A percentile compares a stretch with the other conserved stretches of the same genome.
Conservation (phyloP, 2,888 invertebrate species). For the Hydrotaea diabolus region DNA sequence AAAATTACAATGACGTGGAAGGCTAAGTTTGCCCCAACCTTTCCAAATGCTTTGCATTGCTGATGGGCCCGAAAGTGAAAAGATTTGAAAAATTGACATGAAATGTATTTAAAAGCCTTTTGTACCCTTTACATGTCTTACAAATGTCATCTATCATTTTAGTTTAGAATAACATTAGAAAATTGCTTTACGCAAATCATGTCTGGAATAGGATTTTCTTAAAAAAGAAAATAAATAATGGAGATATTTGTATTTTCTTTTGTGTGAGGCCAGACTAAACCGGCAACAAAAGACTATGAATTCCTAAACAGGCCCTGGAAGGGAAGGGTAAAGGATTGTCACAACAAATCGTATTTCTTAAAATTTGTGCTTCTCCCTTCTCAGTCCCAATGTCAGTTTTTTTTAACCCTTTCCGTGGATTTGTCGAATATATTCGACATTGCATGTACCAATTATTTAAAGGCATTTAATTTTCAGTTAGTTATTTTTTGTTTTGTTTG, state of each 20-base stretch:
- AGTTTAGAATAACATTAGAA: slow-evolving; percentile 9
- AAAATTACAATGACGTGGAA: not conserved
- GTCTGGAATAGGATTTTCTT: not conserved
- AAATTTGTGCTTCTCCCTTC: too few species aligned
- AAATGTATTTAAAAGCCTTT: slow-evolving; percentile 10
- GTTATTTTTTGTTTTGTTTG: too few species aligned
- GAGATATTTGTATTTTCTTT: slow-evolving; percentile 17
- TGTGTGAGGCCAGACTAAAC: not conserved
- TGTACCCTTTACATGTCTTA: not conserved
- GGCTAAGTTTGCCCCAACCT: too few species aligned
- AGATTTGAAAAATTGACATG: slow-evolving; percentile 9
- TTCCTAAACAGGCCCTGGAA: not conserved
- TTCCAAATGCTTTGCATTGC: not conserved
- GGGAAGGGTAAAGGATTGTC: not conserved
- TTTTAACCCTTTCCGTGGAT: too few species aligned
- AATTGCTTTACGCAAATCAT: slow-evolving; percentile 30
- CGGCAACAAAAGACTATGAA: not conserved
- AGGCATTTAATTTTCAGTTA: too few species aligned
- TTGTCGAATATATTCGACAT: too few species aligned
- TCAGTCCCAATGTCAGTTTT: too few species aligned
- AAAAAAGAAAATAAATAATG: not conserved
- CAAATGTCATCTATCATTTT: slow-evolving; percentile 20
- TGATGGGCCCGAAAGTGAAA: too few species aligned
- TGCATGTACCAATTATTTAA: too few species aligned
- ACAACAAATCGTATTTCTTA: not conserved